Conservation (phyloP, 1,140 invertebrate species). For the Drosophila athabasca region DNA sequence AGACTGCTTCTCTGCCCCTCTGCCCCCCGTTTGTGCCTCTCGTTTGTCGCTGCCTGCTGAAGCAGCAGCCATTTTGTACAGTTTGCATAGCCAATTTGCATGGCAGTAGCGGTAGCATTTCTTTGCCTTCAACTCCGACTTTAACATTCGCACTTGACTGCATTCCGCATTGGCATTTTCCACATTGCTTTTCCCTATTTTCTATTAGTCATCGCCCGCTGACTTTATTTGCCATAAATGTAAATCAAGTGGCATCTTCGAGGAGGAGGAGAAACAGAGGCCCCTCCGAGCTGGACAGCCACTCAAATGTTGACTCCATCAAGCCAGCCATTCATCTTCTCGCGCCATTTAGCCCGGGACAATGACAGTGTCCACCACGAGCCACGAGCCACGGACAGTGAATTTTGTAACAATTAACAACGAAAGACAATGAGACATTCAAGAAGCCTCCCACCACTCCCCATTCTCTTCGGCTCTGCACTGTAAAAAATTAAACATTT, state of each 20-base stretch:
- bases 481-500: too few relatives aligned
- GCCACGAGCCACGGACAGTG: conserved; percentile 36
- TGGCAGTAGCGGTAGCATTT: conserved; percentile 37
- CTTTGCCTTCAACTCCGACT: conserved; percentile 50
- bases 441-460: too few relatives aligned
- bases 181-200: conserved; percentile 24
- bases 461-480: too few relatives aligned
- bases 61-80: conserved; percentile 68
- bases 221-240: conserved; percentile 66
- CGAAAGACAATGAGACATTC: background rate
- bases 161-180: conserved; percentile 45
- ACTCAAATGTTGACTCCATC: conserved; percentile 28
- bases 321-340: conserved; percentile 13
- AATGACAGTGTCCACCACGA: conserved; percentile 64
- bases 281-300: background rate
- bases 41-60: conserved; percentile 69
- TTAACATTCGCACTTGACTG: conserved; percentile 61
- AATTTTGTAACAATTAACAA: conserved; percentile 55
- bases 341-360: conserved; percentile 30
- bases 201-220: conserved; percentile 42
- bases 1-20: background rate
- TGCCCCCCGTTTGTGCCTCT: background rate
- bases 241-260: conserved; percentile 50
- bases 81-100: conserved; percentile 77
- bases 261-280: conserved; percentile 7